Evolutionary conservation across 2,113 vertebrate species (phyloP), one percentile per base, ranked within the genome.

Genomic region (Cyrtonyx montezumae): DNA sequence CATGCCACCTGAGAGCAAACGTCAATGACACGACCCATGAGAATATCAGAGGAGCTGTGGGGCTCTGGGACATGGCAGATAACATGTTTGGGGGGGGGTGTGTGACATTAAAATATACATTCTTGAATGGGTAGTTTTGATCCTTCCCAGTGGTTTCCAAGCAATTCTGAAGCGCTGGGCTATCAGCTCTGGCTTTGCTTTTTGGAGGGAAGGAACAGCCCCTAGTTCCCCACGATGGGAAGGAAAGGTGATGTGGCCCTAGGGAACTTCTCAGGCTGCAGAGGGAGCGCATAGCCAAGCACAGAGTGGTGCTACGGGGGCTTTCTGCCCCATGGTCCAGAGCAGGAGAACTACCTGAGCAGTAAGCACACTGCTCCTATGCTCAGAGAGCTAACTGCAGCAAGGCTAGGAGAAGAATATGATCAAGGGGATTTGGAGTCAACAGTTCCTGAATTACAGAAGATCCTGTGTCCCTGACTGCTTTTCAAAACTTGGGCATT

Each of bases 1-100:
- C 75, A 16, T 99, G 98, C 99, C 99, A 99, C 96, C 99, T 99
- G 84, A 79, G 19, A 90, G 79, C 42, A 59, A 81, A 68, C 6
- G 0, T 96, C 90, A 95, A 75, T 1, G 2, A 40, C 25, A 49
- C 34, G 36, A 17, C 8, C 45, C 37, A 45, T 0, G 2, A 68
- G 55, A 61, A 25, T 8, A 55, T 12, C 8, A 11, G 25, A 13
- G 17, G 55, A 40, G 40, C 62, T 25, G 11, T 0, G 12, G 30
- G 28, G 49, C 51, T 55, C 46, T 45, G 55, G 32, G 32, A 25
- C 26, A 22, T 67, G 23, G 79, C 36, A 43, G 23, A 30, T 37
- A 68, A 75, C 0, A 0, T 55, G 69, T 51, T 71, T 5, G 0
- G 49, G 28, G 49, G 28, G 40, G 34, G 20, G 37, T 51, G 37